These are phyloP conservation scores for Hydra vulgaris DNA, from an alignment of 30 jellyfish, hydroid and myxozoan genomes.

Conservation along the genomic window DNA sequence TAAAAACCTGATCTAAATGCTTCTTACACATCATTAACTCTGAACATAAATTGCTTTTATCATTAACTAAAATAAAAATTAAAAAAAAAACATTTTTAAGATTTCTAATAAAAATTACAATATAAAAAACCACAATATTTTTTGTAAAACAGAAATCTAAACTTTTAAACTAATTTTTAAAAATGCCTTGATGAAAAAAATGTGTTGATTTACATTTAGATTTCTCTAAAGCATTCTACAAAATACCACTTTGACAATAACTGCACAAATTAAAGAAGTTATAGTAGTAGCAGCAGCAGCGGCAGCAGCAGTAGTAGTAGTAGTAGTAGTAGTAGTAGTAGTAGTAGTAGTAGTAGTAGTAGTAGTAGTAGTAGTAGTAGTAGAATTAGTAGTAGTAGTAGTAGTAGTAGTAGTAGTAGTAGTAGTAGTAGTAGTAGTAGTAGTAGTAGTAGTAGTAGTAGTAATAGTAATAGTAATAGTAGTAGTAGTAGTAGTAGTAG, in stretches of 20 bases:
- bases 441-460: slow-evolving; percentile 5
- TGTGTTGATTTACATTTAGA: no score
- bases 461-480: slow-evolving; percentile 4
- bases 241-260: no score
- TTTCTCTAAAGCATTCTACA: no score
- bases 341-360: slow-evolving; percentile 7
- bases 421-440: slow-evolving; percentile 7
- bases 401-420: background rate
- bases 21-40: background rate
- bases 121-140: no score
- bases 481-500: slow-evolving; percentile 5
- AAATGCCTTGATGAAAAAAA: no score
- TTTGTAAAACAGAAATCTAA: no score
- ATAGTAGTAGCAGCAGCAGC: slow-evolving; percentile 7
- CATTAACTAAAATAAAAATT: background rate
- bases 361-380: no score
- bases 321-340: slow-evolving; percentile 5
- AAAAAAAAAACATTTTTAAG: no score
- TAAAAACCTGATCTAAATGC: background rate
- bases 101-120: background rate
- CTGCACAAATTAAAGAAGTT: no score
- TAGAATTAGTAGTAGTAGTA: no score
- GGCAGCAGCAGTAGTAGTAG: slow-evolving; percentile 9
- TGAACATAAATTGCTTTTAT: background rate
- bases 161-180: no score